Evolutionary conservation across 2,888 invertebrate species (phyloP).

Genomic region (Psococerastis gibbosa): DNA sequence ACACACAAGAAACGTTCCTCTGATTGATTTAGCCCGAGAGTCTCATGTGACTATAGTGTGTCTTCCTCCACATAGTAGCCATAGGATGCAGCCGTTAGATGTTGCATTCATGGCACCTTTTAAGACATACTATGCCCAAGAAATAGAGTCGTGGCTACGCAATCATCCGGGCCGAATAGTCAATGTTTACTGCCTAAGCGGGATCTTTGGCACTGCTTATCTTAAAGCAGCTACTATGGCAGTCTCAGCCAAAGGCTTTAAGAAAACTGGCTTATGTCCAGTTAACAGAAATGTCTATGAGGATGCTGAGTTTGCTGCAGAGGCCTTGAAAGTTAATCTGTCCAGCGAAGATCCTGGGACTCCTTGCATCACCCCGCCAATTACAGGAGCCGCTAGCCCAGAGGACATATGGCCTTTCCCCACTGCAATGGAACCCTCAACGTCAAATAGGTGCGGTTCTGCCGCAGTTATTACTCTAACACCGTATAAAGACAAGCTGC

Average conservation of each 20-base stretch:
- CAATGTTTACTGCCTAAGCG: background rate
- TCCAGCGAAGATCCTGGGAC: too few relatives aligned
- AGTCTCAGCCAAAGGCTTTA: background rate
- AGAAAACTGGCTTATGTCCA: background rate
- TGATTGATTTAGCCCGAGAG: constrained; percentile 14
- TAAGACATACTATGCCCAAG: constrained; percentile 12
- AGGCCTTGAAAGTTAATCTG: too few relatives aligned
- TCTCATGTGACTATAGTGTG: constrained; percentile 15
- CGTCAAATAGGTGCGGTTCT: too few relatives aligned
- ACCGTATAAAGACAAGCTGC: too few relatives aligned
- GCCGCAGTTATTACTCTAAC: too few relatives aligned
- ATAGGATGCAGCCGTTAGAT: constrained; percentile 16
- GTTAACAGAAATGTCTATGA: background rate
- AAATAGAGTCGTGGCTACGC: background rate
- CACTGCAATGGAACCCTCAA: too few relatives aligned
- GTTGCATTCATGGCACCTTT: constrained; percentile 15
- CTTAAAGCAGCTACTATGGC: background rate
- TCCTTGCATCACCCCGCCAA: too few relatives aligned
- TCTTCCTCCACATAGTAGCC: constrained; percentile 15
- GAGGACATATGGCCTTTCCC: too few relatives aligned
- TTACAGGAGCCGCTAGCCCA: too few relatives aligned
- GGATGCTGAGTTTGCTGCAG: background rate
- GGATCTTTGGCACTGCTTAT: background rate
- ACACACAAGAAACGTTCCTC: constrained; percentile 15
- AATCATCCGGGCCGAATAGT: background rate